These are phyloP conservation scores for Istiophorus platypterus DNA, from an alignment of 2,113 vertebrate species.

Conservation along the genomic window DNA sequence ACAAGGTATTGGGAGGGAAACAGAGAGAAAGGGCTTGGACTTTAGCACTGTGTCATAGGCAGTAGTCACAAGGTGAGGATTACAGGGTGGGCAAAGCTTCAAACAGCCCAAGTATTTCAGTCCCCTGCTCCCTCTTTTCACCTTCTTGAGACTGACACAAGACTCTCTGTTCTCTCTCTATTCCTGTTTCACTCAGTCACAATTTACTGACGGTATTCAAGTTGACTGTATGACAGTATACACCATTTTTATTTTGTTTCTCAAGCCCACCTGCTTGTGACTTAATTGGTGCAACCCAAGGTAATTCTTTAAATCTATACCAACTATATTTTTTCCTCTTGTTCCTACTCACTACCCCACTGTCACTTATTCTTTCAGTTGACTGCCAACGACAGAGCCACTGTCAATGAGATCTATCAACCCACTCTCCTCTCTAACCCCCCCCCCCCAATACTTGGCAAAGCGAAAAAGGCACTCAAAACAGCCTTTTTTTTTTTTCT, in stretches of 20 bases:
- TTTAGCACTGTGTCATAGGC: slow-evolving; percentile 73
- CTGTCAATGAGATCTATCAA: slow-evolving; percentile 34
- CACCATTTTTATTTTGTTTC: not conserved
- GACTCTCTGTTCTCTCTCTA: slow-evolving; percentile 13
- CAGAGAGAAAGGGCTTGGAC: slow-evolving; percentile 56
- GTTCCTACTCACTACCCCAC: not conserved
- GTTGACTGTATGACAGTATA: not conserved
- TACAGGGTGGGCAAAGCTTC: slow-evolving; percentile 76
- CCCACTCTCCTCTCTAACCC: slow-evolving; percentile 21
- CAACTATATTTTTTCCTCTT: not conserved
- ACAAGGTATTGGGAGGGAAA: slow-evolving; percentile 47
- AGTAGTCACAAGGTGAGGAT: slow-evolving; percentile 81
- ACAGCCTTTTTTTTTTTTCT: slow-evolving; percentile 10
- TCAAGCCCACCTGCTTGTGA: not conserved
- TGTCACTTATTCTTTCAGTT: slow-evolving; percentile 28
- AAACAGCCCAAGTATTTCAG: slow-evolving; percentile 67
- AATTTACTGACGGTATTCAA: slow-evolving; percentile 9
- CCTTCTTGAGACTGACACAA: slow-evolving; percentile 35
- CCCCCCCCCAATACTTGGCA: slow-evolving; percentile 38
- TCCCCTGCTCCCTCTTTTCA: slow-evolving; percentile 70
- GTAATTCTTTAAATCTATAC: not conserved
- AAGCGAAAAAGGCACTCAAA: slow-evolving; percentile 38
- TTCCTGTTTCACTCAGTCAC: not conserved
- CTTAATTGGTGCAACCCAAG: not conserved
- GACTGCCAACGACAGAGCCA: slow-evolving; percentile 29